Evolutionary conservation across 2,113 vertebrate species (phyloP), one percentile per base, ranked within the genome.

Genomic region (Rhabdomys dilectus): DNA sequence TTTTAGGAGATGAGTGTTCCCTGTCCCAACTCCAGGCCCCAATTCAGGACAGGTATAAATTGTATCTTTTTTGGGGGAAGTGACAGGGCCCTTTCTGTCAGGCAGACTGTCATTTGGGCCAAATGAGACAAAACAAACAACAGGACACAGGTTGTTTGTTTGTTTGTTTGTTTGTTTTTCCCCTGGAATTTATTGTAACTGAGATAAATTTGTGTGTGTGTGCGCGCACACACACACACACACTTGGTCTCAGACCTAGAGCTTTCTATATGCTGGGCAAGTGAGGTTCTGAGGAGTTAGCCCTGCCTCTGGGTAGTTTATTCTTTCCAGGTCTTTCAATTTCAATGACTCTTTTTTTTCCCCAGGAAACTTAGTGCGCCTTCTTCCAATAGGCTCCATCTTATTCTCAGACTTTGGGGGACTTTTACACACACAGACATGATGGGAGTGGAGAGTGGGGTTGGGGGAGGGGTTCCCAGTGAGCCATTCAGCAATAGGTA

Each of bases 341-440:
- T 56, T 11, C 73, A 91, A 85, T 31, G 82, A 85, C 34, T 91
- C 24, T n/a, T 95, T 89, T 91, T 66, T 92, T 11, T 8, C 6
- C 84, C 84, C 70, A 53, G 80, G 45, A 95, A 93, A 64, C 60
- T 91, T 48, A 53, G 82, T 9, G 24, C 94, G 78, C 64, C 84
- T 36, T 31, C 75, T 82, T 90, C 75, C 53, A 24, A 68, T 0
- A 34, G 51, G 60, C 87, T 95, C 89, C 51, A 95, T 95, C 80
- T 95, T 68, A 19, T 87, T 92, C 90, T 90, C 87, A 90, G 42
- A 73, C 70, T 78, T 58, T 56, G 4, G 91, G 76, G 66, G 48
- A 36, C 24, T 39, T 76, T 53, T 1, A n/a, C 58, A 60, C 77
- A 42, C 75, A 19, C 42, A 53, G 89, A 77, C 76, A 68, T 81